Evolutionary conservation across 2,888 invertebrate species (phyloP).

Genomic region (Lasioglossum leucozonium): DNA sequence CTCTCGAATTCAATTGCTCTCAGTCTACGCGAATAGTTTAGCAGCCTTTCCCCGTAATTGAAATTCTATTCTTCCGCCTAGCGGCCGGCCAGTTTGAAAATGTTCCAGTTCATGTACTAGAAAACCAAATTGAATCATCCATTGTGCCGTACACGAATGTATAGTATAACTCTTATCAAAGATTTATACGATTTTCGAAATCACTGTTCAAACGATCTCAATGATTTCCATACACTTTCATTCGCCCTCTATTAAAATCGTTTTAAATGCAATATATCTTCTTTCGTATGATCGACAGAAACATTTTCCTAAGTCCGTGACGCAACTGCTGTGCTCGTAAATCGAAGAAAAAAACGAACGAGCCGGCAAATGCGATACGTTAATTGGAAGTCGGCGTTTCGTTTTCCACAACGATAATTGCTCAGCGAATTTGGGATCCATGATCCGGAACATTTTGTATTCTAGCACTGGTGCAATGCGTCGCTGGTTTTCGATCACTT

Average conservation of each 20-base stretch:
- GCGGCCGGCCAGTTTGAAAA: neutral
- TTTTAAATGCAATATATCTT: neutral
- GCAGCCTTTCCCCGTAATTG: neutral
- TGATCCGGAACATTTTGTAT: conserved; percentile 52
- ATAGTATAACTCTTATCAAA: neutral
- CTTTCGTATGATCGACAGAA: conserved; percentile 1
- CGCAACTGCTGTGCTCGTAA: conserved; percentile 10
- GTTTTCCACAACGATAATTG: conserved; percentile 63
- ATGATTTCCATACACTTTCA: neutral
- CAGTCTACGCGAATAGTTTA: conserved; percentile 14
- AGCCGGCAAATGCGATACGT: conserved; percentile 47
- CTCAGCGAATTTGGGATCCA: conserved; percentile 55
- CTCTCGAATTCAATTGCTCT: conserved; percentile 10
- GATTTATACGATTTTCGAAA: neutral
- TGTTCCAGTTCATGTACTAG: neutral
- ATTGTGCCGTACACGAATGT: no score
- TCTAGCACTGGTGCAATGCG: conserved; percentile 17
- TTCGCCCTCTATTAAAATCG: neutral
- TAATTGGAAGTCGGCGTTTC: conserved; percentile 65
- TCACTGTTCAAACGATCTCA: neutral
- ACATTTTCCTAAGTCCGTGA: neutral
- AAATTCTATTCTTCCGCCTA: neutral
- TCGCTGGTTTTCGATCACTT: conserved; percentile 30
- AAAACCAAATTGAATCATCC: neutral
- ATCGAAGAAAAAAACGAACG: conserved; percentile 40